These are phyloP conservation scores for Imbricaverruca yamaguchii DNA, from an alignment of 2,888 invertebrate genomes.

Conservation along the genomic window DNA sequence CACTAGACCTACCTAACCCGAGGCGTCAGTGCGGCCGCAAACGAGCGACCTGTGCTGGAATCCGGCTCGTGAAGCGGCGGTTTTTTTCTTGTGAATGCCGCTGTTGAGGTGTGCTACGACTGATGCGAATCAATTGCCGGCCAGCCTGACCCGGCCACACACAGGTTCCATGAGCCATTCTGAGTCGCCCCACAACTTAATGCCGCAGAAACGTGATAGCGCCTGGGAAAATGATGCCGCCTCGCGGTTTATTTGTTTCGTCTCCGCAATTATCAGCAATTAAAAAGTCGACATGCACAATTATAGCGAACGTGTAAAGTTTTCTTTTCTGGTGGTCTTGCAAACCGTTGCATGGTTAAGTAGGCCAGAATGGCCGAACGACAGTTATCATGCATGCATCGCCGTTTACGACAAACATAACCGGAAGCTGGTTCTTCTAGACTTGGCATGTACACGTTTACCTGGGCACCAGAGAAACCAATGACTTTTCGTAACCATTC, in stretches of 20 bases:
- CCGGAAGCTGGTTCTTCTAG: too few relatives aligned
- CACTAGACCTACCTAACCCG: background rate
- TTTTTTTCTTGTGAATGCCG: background rate
- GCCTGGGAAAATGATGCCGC: background rate
- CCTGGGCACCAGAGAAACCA: too few relatives aligned
- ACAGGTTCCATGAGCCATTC: background rate
- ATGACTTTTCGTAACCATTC: too few relatives aligned
- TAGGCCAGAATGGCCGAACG: background rate
- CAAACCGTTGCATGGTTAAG: background rate
- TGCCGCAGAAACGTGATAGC: background rate
- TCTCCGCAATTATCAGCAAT: background rate
- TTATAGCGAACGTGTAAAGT: background rate
- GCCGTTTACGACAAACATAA: too few relatives aligned
- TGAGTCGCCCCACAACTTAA: background rate
- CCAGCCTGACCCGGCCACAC: background rate
- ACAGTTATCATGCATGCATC: too few relatives aligned
- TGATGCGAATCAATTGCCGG: conserved; percentile 1
- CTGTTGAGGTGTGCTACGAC: background rate
- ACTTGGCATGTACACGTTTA: too few relatives aligned
- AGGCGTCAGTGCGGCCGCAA: background rate
- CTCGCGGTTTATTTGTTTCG: background rate
- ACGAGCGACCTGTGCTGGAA: background rate
- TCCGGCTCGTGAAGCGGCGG: background rate
- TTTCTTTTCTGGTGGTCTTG: background rate
- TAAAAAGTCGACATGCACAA: background rate